Evolutionary conservation across 2,888 invertebrate genomes (phyloP), one percentile per base, ranked within the genome.

Genomic region (Eurois occulta): DNA sequence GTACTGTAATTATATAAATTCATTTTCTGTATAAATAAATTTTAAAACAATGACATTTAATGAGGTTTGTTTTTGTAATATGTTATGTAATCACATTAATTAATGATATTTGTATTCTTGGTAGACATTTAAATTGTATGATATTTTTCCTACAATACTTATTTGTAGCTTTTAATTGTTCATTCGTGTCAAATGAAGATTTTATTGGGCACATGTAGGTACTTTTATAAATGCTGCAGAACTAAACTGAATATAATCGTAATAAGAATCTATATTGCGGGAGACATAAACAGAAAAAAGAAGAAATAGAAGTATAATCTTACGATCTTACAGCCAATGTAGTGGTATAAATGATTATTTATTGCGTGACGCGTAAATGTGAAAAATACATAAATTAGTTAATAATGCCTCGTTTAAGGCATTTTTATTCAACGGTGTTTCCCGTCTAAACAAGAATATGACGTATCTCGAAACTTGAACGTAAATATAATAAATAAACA

Each of bases 61-160:
- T 62, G 46, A n/a, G 32, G 46, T 70, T 46, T 72, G 43, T 72
- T 83, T 78, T 66, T 55, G 65, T 72, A 83, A 78, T 28, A 48
- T 43, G 52, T 72, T 43, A 78, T 72, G 32, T 52, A 65, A 81
- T 83, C 65, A 84, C 68, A 67, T 75, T 74, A 32, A 35, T 62
- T 75, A 66, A 75, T 46, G 16, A 72, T 69, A 60, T 32, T 84
- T 79, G 67, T 65, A 55, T 79, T 73, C 80, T 80, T 82, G 55
- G 38, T 80, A 65, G 58, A 74, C 28, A 80, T 78, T 62, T 70
- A 78, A n/a, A n/a, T n/a, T n/a, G 60, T 83, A 83, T 73, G n/a
- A n/a, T 84, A 83, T 66, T 62, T 70, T 73, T 48, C 38, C 41
- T 80, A 76, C 38, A 67, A 46, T 72, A 65, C 35, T 72, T 68